Base-by-base conservation (phyloP, 2,888 invertebrate genomes). In the Drosophila gaucha region DNA sequence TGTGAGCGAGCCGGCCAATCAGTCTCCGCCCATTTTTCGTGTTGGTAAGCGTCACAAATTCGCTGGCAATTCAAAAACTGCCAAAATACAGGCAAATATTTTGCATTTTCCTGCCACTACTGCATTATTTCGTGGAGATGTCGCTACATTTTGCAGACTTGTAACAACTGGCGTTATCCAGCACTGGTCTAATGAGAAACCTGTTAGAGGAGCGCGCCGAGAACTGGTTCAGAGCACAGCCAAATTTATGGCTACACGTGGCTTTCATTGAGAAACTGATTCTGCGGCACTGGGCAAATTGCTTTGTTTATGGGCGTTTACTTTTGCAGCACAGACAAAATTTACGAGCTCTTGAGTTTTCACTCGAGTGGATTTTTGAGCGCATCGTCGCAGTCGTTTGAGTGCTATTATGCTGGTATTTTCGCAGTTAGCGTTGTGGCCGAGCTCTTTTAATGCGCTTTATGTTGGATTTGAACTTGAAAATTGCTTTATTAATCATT, bases 241-340 rank as follows among this genome's bases (percentile, higher is more conserved):
- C 71, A 60, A 77, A 89, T 85, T 89, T 87, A 85, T 86, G 64
- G 69, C 83, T 74, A 74, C 87, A 87, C 87, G 87, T 87, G 89
- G 77, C 67, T 74, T 87, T 85, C 85, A 85, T 89, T 85, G 86
- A 85, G 89, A 78, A 89, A 80, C 80, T 50, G 68, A 67, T 64
- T 79, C 71, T 58, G 57, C 58, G 54, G 66, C 77, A 44, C 64
- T 74, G 58, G 67, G 74, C 78, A 84, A 88, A 86, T 62, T 69
- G 72, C 65, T 89, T 91, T 90, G 89, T 91, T 91, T 91, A 91
- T 91, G 91, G 91, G 91, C 90, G 90, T 90, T 89, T 85, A 90
- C 91, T 83, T 86, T 86, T 80, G 26, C 80, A 67, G 75, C 79
- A 67, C 59, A 33, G 39, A 31, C 67, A 51, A 72, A 67, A 82